Evolutionary conservation across 2,113 vertebrate species (phyloP).

Genomic region (Cyanistes caeruleus): DNA sequence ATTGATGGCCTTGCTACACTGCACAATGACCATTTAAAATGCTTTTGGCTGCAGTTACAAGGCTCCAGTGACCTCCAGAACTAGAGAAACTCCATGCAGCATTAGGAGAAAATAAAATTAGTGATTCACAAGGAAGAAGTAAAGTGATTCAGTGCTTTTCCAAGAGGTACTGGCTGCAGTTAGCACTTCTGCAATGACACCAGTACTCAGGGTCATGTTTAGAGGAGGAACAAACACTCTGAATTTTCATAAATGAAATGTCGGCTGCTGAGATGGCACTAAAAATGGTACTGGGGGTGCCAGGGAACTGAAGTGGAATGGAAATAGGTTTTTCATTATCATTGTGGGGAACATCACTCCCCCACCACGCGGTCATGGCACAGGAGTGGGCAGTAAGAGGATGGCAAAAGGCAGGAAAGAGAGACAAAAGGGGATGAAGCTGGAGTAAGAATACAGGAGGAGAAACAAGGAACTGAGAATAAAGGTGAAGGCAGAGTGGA

Average conservation of each 20-base stretch:
- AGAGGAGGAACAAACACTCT: neutral
- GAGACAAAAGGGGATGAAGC: neutral
- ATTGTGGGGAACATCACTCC: neutral
- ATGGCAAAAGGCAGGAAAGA: neutral
- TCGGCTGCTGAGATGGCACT: neutral
- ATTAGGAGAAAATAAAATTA: constrained; percentile 50
- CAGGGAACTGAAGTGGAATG: neutral
- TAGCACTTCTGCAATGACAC: neutral
- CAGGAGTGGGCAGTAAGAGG: neutral
- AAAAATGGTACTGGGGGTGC: neutral
- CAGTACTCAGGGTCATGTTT: neutral
- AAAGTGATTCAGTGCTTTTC: constrained; percentile 25
- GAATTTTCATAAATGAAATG: neutral
- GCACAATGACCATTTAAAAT: constrained; percentile 46
- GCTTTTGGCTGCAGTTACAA: constrained; percentile 48
- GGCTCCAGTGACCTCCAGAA: constrained; percentile 58
- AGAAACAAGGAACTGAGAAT: neutral
- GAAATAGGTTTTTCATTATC: neutral
- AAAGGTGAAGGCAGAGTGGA: neutral
- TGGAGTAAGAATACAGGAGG: neutral
- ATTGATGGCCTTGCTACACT: constrained; percentile 18
- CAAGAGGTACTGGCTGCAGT: neutral
- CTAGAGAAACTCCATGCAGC: neutral
- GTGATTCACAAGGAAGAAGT: neutral
- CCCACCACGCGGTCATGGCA: neutral